Conservation (phyloP, 2,797 vertebrate species). For the Mormyrus proboscirostris region DNA sequence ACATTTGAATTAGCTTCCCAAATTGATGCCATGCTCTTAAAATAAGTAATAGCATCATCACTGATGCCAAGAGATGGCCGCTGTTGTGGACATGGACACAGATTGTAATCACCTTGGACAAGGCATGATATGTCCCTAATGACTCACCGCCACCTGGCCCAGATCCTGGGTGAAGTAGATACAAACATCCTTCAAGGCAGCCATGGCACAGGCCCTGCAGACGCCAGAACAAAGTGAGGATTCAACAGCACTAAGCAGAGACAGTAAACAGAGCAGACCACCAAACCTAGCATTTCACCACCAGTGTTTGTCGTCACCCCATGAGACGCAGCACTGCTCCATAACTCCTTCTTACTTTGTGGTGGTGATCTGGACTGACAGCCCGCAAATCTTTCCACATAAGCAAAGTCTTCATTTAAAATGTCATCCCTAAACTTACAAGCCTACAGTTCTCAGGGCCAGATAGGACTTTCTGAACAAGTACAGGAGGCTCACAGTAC, state of each 20-base stretch:
- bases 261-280: neutral
- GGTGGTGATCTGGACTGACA: neutral
- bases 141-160: constrained; percentile 79
- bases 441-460: neutral
- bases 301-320: neutral
- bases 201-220: constrained; percentile 71
- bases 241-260: neutral
- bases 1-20: neutral
- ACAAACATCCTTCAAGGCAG: constrained; percentile 73
- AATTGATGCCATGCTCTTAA: neutral
- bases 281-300: neutral
- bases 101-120: neutral
- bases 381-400: neutral
- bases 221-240: neutral
- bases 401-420: neutral
- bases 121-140: neutral
- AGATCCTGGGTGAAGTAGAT: constrained; percentile 67
- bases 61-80: neutral
- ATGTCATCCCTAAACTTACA: neutral
- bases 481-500: neutral
- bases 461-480: neutral
- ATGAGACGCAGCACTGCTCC: neutral
- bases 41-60: neutral
- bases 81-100: neutral
- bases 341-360: neutral